Conservation (phyloP, 2,797 vertebrate genomes). For the Anguilla obscura region DNA sequence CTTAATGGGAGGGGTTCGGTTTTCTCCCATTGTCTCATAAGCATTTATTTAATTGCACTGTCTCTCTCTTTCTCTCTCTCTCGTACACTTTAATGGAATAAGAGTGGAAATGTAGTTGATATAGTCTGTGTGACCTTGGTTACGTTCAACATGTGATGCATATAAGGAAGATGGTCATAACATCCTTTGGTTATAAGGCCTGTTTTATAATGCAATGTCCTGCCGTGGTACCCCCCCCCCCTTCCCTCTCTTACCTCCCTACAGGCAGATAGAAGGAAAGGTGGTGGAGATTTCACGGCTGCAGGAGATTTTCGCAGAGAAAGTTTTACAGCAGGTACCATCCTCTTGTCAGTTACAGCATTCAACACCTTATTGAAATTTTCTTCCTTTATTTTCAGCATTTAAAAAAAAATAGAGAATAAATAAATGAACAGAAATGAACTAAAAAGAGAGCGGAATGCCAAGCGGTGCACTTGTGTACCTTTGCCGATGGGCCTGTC, state of each 20-base stretch:
- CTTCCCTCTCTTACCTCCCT: slow-evolving; percentile 33
- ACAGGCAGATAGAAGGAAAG: slow-evolving; percentile 96
- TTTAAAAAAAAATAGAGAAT: not conserved
- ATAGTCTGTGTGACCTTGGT: not conserved
- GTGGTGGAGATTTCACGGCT: slow-evolving; percentile 97
- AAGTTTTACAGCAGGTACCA: slow-evolving; percentile 90
- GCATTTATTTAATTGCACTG: not conserved
- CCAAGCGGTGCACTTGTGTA: not conserved
- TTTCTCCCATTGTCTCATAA: not conserved
- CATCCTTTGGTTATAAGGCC: not conserved
- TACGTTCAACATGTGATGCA: not conserved
- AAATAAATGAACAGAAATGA: too few relatives aligned
- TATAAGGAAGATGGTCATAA: not conserved
- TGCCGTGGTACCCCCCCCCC: not conserved
- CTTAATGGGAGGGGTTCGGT: not conserved
- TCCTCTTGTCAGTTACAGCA: not conserved
- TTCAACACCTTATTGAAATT: not conserved
- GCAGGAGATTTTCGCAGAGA: slow-evolving; percentile 97
- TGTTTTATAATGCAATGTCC: not conserved
- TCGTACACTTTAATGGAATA: not conserved
- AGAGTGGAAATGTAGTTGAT: not conserved
- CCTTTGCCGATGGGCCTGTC: not conserved
- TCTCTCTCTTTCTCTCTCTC: not conserved
- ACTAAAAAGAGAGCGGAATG: not conserved
- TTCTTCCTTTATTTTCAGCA: not conserved